These are phyloP conservation scores for Eolophus roseicapilla DNA, from an alignment of 2,113 vertebrate species.

Conservation along the genomic window DNA sequence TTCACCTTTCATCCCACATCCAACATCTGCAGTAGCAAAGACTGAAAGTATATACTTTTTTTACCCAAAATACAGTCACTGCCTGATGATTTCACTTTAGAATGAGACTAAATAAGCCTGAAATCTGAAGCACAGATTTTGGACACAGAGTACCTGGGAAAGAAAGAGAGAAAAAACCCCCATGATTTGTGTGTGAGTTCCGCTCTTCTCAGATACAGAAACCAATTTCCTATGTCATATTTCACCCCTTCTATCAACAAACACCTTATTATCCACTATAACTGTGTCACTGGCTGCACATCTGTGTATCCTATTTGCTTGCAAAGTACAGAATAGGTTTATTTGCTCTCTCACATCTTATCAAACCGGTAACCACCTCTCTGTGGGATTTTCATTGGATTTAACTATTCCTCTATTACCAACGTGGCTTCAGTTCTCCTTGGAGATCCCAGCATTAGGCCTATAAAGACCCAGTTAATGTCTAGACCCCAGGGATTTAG, in stretches of 20 bases:
- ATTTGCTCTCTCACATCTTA: background rate
- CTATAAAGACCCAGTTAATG: background rate
- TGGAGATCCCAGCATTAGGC: background rate
- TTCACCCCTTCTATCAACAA: background rate
- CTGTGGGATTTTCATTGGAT: background rate
- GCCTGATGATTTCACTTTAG: background rate
- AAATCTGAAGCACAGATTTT: background rate
- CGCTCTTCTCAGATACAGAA: background rate
- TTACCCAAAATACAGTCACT: background rate
- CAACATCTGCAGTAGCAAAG: background rate
- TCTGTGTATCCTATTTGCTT: background rate
- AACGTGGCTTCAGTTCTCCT: background rate
- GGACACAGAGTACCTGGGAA: background rate
- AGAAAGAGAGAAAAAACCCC: background rate
- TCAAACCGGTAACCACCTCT: background rate
- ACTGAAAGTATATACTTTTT: background rate
- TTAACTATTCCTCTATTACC: background rate
- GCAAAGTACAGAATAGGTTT: background rate
- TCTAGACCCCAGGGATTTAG: constrained; percentile 32
- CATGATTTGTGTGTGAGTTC: background rate
- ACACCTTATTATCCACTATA: background rate
- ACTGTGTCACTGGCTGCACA: background rate
- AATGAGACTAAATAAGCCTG: background rate
- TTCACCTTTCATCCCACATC: background rate
- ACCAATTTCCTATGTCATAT: background rate